Evolutionary conservation across 1,140 invertebrate species (phyloP), one percentile per base, ranked within the genome.

Genomic region (Tetramorium simillimum): DNA sequence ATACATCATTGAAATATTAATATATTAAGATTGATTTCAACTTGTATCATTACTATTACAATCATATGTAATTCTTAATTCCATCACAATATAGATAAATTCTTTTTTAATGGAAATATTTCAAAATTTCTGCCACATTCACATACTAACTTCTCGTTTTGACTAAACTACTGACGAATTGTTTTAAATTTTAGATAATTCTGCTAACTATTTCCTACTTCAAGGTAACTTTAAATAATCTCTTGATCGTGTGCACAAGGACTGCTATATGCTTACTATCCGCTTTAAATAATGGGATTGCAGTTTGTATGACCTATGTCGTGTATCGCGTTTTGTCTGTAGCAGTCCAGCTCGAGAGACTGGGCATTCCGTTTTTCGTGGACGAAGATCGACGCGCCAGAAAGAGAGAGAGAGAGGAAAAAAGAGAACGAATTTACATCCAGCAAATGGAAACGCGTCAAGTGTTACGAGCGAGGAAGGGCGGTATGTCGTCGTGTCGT

Each of bases 361-460:
- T 14, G 12, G 24, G 18, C 67, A 73, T 82, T 73, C 14, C 9
- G 43, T 24, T 28, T 40, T 28, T n/a, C n/a, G 16, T 16, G 24
- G 2, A 56, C 40, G 12, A 58, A 73, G 3, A 82, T 82, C 12
- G 37, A 72, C 78, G 18, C 58, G 14, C 4, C 24, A 14, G 53
- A 24, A 14, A 40, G 14, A 69, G n/a, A 69, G n/a, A 70, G 14
- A 69, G 10, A 62, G 43, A 49, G 33, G 28, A 62, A 70, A 73
- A 51, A 51, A 53, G 76, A 16, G 56, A 65, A 37, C 37, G 77
- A 94, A 91, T 94, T 94, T 93, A 90, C 89, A 91, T 75, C 89
- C 86, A 81, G 91, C 89, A 93, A 94, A 94, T 94, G 89, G 92
- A 94, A 94, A 90, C 80, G 91, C 80, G 91, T 77, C 76, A 93